Base-by-base conservation (phyloP, 2,113 vertebrate genomes). In the Nothocercus nigrocapillus region DNA sequence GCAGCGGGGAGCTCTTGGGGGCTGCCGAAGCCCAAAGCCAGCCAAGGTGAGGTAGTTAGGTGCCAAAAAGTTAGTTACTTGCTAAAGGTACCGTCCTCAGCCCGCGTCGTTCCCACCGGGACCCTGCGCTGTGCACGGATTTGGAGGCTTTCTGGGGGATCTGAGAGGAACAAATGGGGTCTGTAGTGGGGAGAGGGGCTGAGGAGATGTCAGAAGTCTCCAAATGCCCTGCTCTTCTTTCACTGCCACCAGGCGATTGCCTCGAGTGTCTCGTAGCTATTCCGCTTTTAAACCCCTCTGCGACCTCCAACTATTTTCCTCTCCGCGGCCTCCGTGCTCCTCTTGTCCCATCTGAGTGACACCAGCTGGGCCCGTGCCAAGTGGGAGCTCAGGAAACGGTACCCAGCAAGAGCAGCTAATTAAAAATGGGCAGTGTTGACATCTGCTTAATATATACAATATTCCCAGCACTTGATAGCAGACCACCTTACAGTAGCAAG, bases 391-490 rank as follows among this genome's bases (percentile, higher is more conserved):
- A 93, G 32, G 81, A 94, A 97, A 96, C 86, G 75, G 61, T 96
- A 85, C 42, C 90, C 95, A 94, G 47, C 86, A 67, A 82, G 93
- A 87, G 53, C 61, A 91, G 89, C 59, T 95, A 97, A 97, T 97
- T 96, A 97, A 96, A 97, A 97, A 84, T 88, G 51, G 85, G 67
- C 56, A 69, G 62, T 47, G 62, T 87, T 96, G 96, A 94, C 94
- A 97, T 96, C 93, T 97, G 97, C 66, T 97, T 97, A 97, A 97
- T 97, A 94, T 89, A 89, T 49, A 67, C 78, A 86, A 16, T 92
- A 88, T 93, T 96, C 95, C 67, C 74, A 96, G 78, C 94, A 89
- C 69, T 94, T 95, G 74, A 82, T 94, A 92, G 88, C 53, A 82
- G 76, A 82, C 70, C 54, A 96, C 90, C 78, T 95, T 82, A 80